Conservation (phyloP, 2,113 vertebrate genomes). For the Megaceryle torquata region DNA sequence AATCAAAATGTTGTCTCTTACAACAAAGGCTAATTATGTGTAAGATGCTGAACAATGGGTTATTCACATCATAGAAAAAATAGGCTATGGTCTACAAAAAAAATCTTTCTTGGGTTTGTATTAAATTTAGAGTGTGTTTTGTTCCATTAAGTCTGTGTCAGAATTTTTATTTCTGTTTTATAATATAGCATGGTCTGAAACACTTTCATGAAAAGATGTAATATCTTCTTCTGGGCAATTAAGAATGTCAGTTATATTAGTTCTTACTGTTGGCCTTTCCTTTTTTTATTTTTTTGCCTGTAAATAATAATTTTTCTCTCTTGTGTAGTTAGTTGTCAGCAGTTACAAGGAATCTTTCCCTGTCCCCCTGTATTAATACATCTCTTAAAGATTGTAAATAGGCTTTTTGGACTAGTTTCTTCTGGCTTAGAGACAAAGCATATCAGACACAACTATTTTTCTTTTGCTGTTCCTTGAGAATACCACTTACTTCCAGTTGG, state of each 20-base stretch:
- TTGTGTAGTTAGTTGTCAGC: neutral
- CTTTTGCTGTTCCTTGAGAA: neutral
- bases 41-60: neutral
- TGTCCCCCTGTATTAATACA: neutral
- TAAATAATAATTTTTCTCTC: neutral
- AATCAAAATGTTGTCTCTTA: neutral
- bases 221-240: neutral
- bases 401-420: neutral
- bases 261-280: neutral
- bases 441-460: constrained; percentile 15
- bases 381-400: neutral
- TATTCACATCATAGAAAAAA: neutral
- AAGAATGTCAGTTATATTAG: neutral
- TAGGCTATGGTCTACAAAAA: neutral
- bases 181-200: neutral
- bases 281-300: neutral
- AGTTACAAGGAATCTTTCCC: neutral
- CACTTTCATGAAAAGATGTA: neutral
- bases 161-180: neutral
- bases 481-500: constrained; percentile 21
- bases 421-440: neutral
- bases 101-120: neutral
- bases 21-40: neutral
- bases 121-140: neutral
- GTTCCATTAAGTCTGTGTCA: neutral